Conservation (phyloP, 2,888 invertebrate species). For the Coenonympha arcania region DNA sequence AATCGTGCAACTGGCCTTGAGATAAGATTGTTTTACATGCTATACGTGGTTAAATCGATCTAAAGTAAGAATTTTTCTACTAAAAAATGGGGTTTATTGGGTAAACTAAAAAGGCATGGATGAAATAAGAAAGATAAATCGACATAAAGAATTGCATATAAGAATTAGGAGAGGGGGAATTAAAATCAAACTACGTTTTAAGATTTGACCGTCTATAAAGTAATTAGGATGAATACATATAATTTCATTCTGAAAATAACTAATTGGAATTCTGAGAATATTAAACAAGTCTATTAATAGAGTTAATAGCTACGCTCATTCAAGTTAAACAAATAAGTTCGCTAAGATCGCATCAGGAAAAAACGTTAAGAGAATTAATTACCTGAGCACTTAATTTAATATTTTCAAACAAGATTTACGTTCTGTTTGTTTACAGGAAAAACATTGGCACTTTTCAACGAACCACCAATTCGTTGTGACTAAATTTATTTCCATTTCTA, state of each 20-base stretch:
- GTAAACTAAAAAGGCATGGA: too few relatives aligned
- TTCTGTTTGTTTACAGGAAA: not conserved
- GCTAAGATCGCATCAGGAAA: constrained; percentile 4
- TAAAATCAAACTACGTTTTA: too few relatives aligned
- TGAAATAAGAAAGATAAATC: too few relatives aligned
- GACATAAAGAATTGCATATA: too few relatives aligned
- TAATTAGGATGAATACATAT: not conserved
- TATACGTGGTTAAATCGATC: too few relatives aligned
- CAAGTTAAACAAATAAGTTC: not conserved
- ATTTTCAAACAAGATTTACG: not conserved
- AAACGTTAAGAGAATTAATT: not conserved
- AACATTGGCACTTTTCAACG: not conserved
- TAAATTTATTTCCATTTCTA: not conserved
- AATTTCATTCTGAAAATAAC: not conserved
- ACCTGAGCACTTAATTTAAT: not conserved
- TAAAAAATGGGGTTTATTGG: too few relatives aligned
- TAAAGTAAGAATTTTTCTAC: too few relatives aligned
- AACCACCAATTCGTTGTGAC: not conserved
- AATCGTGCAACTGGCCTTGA: too few relatives aligned
- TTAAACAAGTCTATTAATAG: not conserved
- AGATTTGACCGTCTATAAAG: not conserved
- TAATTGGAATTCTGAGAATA: not conserved
- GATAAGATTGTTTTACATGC: too few relatives aligned
- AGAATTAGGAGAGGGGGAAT: too few relatives aligned
- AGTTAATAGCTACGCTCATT: not conserved